phyloP scores from a whole-genome alignment of 2,888 invertebrate genomes.

The Falcaria lacertinaria region DNA sequence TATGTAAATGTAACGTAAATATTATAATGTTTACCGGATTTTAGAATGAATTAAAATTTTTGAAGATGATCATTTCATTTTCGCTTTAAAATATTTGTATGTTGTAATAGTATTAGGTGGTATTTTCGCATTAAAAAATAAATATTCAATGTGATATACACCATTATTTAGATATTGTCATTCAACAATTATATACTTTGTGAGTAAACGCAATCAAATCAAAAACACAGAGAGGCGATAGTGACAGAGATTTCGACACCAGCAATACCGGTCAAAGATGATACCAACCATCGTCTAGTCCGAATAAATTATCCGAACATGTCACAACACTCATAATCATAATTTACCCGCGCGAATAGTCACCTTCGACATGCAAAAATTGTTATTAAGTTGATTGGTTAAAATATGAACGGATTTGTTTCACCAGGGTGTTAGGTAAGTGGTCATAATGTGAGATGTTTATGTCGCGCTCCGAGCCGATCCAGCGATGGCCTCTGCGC shows the following conservation, averaged over 20 bases:
- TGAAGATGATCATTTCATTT: background rate
- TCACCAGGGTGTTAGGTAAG: constrained; percentile 61
- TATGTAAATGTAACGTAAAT: background rate
- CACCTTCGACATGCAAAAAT: constrained; percentile 33
- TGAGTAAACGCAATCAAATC: constrained; percentile 5
- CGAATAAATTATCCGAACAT: constrained; percentile 39
- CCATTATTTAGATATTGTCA: no score
- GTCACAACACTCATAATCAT: constrained; percentile 32
- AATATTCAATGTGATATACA: no score
- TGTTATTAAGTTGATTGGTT: constrained; percentile 42
- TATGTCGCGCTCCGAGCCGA: constrained; percentile 52
- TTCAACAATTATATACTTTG: background rate
- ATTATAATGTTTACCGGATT: background rate
- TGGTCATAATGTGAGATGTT: constrained; percentile 66
- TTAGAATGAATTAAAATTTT: background rate
- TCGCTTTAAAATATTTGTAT: no score
- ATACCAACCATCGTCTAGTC: constrained; percentile 33
- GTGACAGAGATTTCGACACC: constrained; percentile 48
- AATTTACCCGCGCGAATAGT: constrained; percentile 17
- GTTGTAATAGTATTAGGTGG: no score
- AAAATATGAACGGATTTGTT: constrained; percentile 66
- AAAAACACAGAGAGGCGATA: constrained; percentile 34
- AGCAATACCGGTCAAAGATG: constrained; percentile 44
- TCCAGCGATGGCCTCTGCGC: constrained; percentile 64
- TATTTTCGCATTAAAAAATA: no score